Base-by-base conservation (phyloP, 2,797 vertebrate genomes). In the Clarias pachynema region DNA sequence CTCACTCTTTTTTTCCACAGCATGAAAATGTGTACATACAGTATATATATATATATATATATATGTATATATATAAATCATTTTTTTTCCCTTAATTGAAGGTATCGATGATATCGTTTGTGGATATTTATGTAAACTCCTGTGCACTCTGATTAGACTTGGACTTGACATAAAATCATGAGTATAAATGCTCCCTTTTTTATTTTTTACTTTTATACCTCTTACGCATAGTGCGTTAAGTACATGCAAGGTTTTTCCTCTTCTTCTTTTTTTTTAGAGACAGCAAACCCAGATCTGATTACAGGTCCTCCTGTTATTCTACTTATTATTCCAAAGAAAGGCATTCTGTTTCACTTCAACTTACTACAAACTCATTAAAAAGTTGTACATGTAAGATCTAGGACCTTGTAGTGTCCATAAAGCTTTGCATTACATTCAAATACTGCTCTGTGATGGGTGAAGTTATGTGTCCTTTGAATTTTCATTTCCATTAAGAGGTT, bases 1-100 rank as follows among this genome's bases (percentile, higher is more conserved):
- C 40, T 74, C 29, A 44, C 66, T 75, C 9, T 26, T 74, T 66
- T 79, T 85, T 86, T 83, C 34, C 53, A 49, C 49, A 31, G 70
- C 44, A 83, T 16, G 31, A 83, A 79, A 44, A 37, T 0, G 2
- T 34, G 6, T 75, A 29, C 12, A 18, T 24, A 59, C 20, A 59
- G 10, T 63, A 6, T 63, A 69, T 18, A 34, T 22, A 18, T 34
- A 7, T 34, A 6, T 69, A 57, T 57, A 57, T 63, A 22, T 63
- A 69, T 18, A 34, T 22, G 7, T 34, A 14, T 34, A 31, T n/a
- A n/a, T n/a, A n/a, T n/a, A n/a, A n/a, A n/a, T n/a, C n/a, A 22
- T 59, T 57, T 57, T 63, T 40, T 70, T 63, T 34, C 22, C 77
- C n/a, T 82, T 8, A 73, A 18, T 40, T 16, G 24, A 6, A 26